Evolutionary conservation across 2,888 invertebrate genomes (phyloP).

Genomic region (Metallyticus violacea): DNA sequence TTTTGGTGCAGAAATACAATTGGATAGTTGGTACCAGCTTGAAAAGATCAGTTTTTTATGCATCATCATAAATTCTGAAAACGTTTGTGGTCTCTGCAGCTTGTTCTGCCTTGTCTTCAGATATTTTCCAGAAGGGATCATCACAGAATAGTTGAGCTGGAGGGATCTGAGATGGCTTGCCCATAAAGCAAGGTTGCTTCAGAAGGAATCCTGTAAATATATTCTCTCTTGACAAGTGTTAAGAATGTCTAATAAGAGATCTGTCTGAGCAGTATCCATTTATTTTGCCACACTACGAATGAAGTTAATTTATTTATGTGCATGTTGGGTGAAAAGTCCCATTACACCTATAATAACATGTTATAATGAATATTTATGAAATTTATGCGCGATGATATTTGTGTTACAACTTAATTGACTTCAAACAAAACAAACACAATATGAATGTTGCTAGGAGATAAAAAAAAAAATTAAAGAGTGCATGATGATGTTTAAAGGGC

Average conservation of each 20-base stretch:
- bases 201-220: background rate
- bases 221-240: background rate
- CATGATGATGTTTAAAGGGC: too few relatives aligned
- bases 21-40: background rate
- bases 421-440: too few relatives aligned
- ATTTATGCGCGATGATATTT: too few relatives aligned
- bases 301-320: too few relatives aligned
- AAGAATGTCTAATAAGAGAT: background rate
- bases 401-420: too few relatives aligned
- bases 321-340: too few relatives aligned
- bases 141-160: conserved; percentile 9
- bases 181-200: background rate
- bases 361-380: too few relatives aligned
- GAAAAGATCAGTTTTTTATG: background rate
- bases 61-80: background rate
- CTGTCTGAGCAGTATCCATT: too few relatives aligned
- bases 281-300: too few relatives aligned
- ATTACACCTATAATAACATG: too few relatives aligned
- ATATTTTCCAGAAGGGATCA: conserved; percentile 14
- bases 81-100: background rate
- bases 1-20: conserved; percentile 30
- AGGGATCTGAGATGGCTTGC: background rate
- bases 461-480: too few relatives aligned
- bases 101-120: background rate
- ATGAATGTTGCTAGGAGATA: too few relatives aligned